phyloP scores from a whole-genome alignment of 2,888 invertebrate species.

The Cosmia trapezina region DNA sequence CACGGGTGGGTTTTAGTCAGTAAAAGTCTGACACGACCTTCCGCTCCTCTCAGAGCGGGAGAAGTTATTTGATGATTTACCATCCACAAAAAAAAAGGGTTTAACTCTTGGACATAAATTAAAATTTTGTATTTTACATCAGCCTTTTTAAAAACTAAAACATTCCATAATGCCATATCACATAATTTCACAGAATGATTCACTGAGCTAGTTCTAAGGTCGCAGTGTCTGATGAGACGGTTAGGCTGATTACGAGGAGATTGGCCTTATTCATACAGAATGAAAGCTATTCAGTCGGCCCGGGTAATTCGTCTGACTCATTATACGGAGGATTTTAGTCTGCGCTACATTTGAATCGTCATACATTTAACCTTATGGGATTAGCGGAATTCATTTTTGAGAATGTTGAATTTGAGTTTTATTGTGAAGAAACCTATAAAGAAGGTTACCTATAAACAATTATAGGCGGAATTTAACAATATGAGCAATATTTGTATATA shows the following conservation, averaged over 20 bases:
- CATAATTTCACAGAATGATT: conserved; percentile 34
- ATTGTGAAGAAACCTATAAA: background rate
- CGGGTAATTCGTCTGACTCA: conserved; percentile 39
- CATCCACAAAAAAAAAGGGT: no score
- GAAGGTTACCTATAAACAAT: background rate
- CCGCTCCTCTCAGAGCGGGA: no score
- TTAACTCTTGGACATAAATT: background rate
- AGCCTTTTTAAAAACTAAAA: background rate
- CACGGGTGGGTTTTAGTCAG: no score
- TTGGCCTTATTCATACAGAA: conserved; percentile 53
- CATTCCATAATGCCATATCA: conserved; percentile 14
- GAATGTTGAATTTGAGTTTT: conserved; percentile 8
- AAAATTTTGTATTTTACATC: background rate
- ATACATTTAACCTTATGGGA: conserved; percentile 26
- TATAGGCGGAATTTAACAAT: no score
- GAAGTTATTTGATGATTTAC: no score
- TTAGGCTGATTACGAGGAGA: conserved; percentile 38
- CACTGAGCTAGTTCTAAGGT: conserved; percentile 21
- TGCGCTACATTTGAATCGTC: conserved; percentile 9
- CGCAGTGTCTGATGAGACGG: background rate
- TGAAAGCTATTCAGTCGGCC: conserved; percentile 32
- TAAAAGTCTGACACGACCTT: no score
- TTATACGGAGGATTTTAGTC: conserved; percentile 24
- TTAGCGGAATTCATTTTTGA: conserved; percentile 4
- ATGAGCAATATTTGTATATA: no score